Evolutionary conservation across 2,797 vertebrate species (phyloP).

Genomic region (Loriculus beryllinus): DNA sequence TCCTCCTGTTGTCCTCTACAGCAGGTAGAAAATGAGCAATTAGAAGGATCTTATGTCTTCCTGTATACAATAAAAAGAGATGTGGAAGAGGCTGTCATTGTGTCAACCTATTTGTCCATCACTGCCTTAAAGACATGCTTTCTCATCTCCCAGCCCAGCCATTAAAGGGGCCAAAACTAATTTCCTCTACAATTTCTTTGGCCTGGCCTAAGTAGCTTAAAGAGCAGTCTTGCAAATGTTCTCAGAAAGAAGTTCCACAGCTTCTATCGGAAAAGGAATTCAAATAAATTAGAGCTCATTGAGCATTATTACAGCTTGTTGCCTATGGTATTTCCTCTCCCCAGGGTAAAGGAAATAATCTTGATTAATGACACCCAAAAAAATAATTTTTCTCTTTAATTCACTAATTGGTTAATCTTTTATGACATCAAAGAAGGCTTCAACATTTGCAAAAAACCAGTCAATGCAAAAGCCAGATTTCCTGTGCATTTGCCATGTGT

Average conservation of each 20-base stretch:
- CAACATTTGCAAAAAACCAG: conserved; percentile 27
- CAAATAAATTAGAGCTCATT: conserved; percentile 43
- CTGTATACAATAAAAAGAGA: conserved; percentile 52
- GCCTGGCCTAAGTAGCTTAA: background rate
- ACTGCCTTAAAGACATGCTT: conserved; percentile 31
- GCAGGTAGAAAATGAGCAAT: conserved; percentile 71
- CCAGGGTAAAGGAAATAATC: conserved; percentile 60
- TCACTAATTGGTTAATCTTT: conserved; percentile 62
- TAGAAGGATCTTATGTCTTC: conserved; percentile 66
- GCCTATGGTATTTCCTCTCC: conserved; percentile 53
- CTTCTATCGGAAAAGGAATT: conserved; percentile 12
- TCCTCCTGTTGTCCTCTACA: conserved; percentile 53
- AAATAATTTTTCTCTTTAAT: conserved; percentile 57
- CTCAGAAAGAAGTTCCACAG: conserved; percentile 3
- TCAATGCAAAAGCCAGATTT: conserved; percentile 52
- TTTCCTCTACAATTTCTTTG: conserved; percentile 21
- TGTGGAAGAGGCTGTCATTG: conserved; percentile 56
- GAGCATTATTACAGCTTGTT: conserved; percentile 57
- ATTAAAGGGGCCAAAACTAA: conserved; percentile 43
- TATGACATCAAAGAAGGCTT: conserved; percentile 55
- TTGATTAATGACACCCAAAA: conserved; percentile 60
- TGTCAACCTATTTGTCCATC: conserved; percentile 65
- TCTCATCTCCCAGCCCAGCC: background rate
- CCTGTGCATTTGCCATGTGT: conserved; percentile 42
- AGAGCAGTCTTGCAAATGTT: background rate